Conservation (phyloP, 2,113 vertebrate species). For the Trichechus manatus region DNA sequence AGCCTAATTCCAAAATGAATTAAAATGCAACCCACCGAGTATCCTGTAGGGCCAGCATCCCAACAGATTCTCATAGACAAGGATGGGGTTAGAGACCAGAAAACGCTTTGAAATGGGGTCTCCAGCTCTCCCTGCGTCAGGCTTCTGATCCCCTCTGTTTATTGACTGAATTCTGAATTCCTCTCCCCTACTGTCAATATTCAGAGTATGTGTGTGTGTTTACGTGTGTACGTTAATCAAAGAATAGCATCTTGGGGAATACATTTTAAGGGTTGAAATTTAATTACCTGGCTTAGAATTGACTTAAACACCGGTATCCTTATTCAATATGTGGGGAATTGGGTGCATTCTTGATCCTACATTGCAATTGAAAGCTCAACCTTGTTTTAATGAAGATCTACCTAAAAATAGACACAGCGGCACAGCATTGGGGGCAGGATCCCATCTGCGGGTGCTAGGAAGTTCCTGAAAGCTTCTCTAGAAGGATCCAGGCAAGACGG, state of each 20-base stretch:
- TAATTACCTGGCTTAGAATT: not conserved
- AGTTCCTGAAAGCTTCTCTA: not conserved
- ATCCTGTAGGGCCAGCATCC: not conserved
- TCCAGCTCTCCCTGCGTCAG: not conserved
- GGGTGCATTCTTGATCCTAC: not conserved
- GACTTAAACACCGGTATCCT: not conserved
- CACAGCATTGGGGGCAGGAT: accelerated
- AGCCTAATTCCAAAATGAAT: not conserved
- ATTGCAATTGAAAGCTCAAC: not conserved
- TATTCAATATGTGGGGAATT: too few species aligned
- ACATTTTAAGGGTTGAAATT: not conserved
- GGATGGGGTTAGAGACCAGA: not conserved
- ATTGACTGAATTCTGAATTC: not conserved
- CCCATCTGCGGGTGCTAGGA: accelerated
- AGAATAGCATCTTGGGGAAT: accelerated
- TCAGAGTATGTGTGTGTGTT: not conserved
- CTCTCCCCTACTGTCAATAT: not conserved
- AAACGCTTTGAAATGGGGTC: accelerated
- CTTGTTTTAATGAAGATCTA: not conserved
- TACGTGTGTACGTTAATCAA: not conserved
- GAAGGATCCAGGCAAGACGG: accelerated
- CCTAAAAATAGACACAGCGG: not conserved
- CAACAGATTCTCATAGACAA: not conserved
- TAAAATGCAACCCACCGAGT: not conserved
- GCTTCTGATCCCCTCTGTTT: not conserved